Percentiles rank a stretch among this genome's conserved stretches.
These are phyloP conservation scores for Drosophila sucinea DNA, from an alignment of 1,140 invertebrate species.

Conservation along the genomic window DNA sequence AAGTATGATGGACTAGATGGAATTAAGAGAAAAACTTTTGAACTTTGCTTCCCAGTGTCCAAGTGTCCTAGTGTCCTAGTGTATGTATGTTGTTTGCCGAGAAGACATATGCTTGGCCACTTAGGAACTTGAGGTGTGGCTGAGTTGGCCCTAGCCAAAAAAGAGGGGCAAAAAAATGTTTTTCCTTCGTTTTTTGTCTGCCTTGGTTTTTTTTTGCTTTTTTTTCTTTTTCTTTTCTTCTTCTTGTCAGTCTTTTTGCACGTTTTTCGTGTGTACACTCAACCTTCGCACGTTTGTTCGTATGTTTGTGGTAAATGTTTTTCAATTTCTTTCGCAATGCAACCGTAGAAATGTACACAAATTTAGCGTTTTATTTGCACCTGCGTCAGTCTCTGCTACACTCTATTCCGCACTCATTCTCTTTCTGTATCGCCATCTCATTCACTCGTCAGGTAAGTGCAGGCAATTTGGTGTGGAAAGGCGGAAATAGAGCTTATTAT, in stretches of 20 bases:
- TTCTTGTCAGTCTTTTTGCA: conserved; percentile 3
- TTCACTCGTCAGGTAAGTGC: conserved; percentile 1
- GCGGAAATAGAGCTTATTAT: conserved; percentile 30
- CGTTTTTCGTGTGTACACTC: background rate
- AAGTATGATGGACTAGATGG: too few relatives aligned
- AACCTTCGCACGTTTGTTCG: conserved; percentile 17
- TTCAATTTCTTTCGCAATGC: conserved; percentile 28
- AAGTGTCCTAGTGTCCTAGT: too few relatives aligned
- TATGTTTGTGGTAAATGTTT: conserved; percentile 23
- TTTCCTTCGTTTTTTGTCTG: conserved; percentile 18
- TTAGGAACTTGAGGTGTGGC: conserved; percentile 14
- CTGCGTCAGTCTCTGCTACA: conserved; percentile 11
- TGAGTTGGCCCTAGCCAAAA: background rate
- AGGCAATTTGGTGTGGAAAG: conserved; percentile 25
- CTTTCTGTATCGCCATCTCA: conserved; percentile 1
- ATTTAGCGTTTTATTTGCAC: conserved; percentile 30
- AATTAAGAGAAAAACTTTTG: background rate
- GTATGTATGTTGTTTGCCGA: conserved; percentile 8
- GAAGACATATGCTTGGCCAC: conserved; percentile 24
- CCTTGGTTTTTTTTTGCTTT: conserved; percentile 1
- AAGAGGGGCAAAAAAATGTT: background rate
- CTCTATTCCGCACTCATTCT: background rate
- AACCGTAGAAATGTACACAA: conserved; percentile 24
- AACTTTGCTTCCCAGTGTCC: background rate
- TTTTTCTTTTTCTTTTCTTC: background rate